phyloP scores from a whole-genome alignment of 2,113 vertebrate genomes.

The Aegithalos caudatus region DNA sequence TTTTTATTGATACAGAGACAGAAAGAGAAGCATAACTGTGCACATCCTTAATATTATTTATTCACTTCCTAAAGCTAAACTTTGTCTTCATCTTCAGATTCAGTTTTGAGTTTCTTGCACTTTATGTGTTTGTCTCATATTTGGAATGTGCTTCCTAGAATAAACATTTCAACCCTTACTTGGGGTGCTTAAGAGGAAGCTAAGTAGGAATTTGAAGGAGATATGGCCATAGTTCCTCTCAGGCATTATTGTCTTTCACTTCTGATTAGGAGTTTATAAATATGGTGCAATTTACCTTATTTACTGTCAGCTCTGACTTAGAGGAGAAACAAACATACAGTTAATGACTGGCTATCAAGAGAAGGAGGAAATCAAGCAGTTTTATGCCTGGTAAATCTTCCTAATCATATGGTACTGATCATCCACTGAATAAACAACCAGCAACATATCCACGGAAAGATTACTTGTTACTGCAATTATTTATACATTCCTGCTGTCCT shows the following conservation, averaged over 20 bases:
- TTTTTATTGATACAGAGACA: background rate
- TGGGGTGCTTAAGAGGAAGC: background rate
- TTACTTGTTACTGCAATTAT: background rate
- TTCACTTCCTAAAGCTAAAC: background rate
- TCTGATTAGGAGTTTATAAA: background rate
- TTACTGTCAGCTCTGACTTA: background rate
- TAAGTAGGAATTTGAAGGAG: background rate
- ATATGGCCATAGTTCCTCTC: background rate
- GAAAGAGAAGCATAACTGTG: background rate
- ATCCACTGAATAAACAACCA: background rate
- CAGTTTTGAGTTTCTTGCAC: background rate
- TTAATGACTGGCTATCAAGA: background rate
- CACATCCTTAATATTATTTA: background rate
- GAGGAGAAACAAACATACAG: background rate
- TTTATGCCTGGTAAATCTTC: background rate
- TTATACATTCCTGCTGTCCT: fast-evolving
- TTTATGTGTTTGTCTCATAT: background rate
- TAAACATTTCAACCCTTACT: background rate
- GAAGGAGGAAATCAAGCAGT: background rate
- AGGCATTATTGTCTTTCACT: background rate
- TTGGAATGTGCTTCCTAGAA: background rate
- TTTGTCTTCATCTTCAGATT: background rate
- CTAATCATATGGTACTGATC: background rate
- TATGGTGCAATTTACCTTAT: background rate
- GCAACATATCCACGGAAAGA: background rate